Conservation (phyloP, 1,140 invertebrate genomes). For the Dufourea novaeangliae region DNA sequence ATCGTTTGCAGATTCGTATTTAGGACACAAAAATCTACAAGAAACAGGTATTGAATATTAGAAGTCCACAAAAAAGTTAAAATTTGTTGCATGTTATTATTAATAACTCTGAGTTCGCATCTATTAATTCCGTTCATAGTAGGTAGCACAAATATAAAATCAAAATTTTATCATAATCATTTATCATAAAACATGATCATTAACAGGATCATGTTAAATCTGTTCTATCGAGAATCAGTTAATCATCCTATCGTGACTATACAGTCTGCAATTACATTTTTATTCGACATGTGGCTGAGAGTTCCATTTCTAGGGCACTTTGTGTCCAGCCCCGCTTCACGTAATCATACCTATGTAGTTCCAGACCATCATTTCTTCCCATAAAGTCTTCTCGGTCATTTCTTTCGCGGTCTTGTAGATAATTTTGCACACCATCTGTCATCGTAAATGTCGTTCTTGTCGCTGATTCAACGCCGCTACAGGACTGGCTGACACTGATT, state of each 20-base stretch:
- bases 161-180: no score
- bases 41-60: no score
- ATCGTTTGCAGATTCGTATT: no score
- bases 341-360: not conserved
- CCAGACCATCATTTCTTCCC: not conserved
- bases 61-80: no score
- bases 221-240: not conserved
- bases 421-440: conserved; percentile 49
- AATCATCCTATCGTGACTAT: not conserved
- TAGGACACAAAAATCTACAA: no score
- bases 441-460: conserved; percentile 48
- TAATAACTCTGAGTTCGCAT: no score
- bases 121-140: no score
- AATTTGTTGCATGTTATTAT: no score
- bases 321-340: not conserved
- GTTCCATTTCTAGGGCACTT: not conserved
- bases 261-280: not conserved
- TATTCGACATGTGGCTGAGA: not conserved
- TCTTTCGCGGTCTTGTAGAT: conserved; percentile 24
- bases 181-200: no score
- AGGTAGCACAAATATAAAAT: no score
- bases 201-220: no score
- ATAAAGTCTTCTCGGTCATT: not conserved
- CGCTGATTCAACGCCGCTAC: conserved; percentile 38
- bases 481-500: conserved; percentile 45